These are phyloP conservation scores for Nebria salina DNA, from an alignment of 2,888 invertebrate species.

Conservation along the genomic window DNA sequence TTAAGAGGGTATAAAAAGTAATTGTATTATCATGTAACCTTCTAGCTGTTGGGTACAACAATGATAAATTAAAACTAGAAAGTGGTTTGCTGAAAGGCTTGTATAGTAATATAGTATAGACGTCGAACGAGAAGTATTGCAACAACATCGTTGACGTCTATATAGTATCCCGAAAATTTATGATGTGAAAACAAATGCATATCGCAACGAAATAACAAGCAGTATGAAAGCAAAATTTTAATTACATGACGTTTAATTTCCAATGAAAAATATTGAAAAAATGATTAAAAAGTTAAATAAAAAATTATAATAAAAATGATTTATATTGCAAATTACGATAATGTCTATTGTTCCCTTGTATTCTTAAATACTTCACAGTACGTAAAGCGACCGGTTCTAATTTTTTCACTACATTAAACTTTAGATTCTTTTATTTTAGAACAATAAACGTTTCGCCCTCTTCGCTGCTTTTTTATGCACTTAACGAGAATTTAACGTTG, in stretches of 20 bases:
- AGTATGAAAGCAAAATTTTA: not conserved
- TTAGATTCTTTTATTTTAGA: not conserved
- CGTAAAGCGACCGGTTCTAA: not conserved
- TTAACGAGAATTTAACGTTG: not conserved
- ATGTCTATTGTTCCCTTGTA: not conserved
- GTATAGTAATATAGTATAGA: not conserved
- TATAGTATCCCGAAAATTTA: not conserved
- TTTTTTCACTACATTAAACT: not conserved
- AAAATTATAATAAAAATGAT: not conserved
- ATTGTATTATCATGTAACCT: constrained; percentile 1
- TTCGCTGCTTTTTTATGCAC: not conserved
- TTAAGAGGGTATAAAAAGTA: not conserved
- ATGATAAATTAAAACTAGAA: not conserved
- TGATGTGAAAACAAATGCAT: not conserved
- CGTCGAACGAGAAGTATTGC: not conserved
- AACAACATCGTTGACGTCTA: not conserved
- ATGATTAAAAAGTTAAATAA: not conserved
- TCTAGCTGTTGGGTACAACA: not conserved
- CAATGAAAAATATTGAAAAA: not conserved
- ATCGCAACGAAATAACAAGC: not conserved
- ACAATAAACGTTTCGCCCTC: not conserved
- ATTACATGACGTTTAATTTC: no score
- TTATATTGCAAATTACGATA: not conserved
- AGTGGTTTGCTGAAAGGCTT: not conserved
- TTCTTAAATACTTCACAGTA: not conserved